A percentile compares a stretch with the other conserved stretches of the same genome.
Conservation (phyloP, 2,797 vertebrate species). For the Lepilemur ruficaudatus region DNA sequence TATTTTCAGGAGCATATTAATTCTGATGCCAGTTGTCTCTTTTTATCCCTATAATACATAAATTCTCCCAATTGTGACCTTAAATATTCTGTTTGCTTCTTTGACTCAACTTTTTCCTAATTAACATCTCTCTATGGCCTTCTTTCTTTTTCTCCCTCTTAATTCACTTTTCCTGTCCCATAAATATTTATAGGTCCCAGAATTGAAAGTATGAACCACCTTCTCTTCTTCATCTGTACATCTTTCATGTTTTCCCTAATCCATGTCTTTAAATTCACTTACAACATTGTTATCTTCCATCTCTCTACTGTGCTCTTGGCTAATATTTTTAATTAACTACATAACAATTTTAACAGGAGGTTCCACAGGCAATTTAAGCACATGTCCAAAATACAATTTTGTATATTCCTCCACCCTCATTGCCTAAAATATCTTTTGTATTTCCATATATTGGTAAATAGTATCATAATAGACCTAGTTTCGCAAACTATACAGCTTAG, state of each 20-base stretch:
- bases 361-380: conserved; percentile 5
- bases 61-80: background rate
- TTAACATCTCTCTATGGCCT: background rate
- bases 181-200: background rate
- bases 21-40: background rate
- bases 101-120: background rate
- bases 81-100: background rate
- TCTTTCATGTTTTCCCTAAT: background rate
- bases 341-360: background rate
- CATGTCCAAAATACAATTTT: background rate
- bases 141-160: background rate
- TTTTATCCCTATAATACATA: background rate
- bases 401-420: background rate
- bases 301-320: background rate
- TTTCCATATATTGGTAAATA: background rate
- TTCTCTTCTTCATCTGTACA: background rate
- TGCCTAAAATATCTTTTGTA: background rate
- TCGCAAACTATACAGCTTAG: background rate
- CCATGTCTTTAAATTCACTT: background rate
- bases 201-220: background rate
- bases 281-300: background rate
- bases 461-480: background rate
- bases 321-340: conserved; percentile 22
- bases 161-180: background rate
- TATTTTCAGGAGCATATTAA: background rate